These are phyloP conservation scores for Clarias macrocephalus DNA, from an alignment of 2,113 vertebrate genomes.

Conservation along the genomic window DNA sequence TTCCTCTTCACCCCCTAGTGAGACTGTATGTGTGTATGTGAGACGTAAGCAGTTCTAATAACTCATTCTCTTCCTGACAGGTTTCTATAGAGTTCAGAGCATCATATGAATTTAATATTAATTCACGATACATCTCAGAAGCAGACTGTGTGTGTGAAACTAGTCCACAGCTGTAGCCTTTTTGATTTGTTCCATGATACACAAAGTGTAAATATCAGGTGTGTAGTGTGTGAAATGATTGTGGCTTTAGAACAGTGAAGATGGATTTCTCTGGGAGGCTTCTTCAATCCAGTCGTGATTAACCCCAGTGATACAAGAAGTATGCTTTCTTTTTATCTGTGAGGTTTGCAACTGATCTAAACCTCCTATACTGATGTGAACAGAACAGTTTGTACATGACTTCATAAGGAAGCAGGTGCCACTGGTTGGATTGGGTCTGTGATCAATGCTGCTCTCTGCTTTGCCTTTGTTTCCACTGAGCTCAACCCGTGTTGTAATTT, in stretches of 20 bases:
- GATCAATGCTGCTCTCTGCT: slow-evolving; percentile 23
- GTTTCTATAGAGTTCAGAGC: slow-evolving; percentile 5
- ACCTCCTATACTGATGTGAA: slow-evolving; percentile 48
- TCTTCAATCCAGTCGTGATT: slow-evolving; percentile 4
- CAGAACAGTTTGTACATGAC: slow-evolving; percentile 52
- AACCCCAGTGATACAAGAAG: neutral
- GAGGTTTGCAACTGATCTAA: slow-evolving; percentile 50
- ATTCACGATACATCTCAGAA: slow-evolving; percentile 32
- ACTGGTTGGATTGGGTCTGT: slow-evolving; percentile 30
- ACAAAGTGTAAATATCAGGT: slow-evolving; percentile 44
- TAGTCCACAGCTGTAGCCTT: slow-evolving; percentile 51
- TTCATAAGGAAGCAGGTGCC: slow-evolving; percentile 38
- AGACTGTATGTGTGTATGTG: neutral
- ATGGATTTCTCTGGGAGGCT: slow-evolving; percentile 26
- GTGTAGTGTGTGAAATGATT: slow-evolving; percentile 37
- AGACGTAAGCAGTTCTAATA: neutral
- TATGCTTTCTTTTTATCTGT: too few species aligned
- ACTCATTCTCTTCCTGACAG: neutral
- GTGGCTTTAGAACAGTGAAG: slow-evolving; percentile 36
- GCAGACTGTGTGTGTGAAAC: slow-evolving; percentile 29
- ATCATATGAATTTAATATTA: slow-evolving; percentile 23
- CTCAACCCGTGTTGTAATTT: slow-evolving; percentile 27
- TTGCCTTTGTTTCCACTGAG: slow-evolving; percentile 31
- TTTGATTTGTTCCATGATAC: slow-evolving; percentile 51
- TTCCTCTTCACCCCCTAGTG: neutral